Evolutionary conservation across 2,797 vertebrate species (phyloP).

Genomic region (Rhyacichthys aspro): DNA sequence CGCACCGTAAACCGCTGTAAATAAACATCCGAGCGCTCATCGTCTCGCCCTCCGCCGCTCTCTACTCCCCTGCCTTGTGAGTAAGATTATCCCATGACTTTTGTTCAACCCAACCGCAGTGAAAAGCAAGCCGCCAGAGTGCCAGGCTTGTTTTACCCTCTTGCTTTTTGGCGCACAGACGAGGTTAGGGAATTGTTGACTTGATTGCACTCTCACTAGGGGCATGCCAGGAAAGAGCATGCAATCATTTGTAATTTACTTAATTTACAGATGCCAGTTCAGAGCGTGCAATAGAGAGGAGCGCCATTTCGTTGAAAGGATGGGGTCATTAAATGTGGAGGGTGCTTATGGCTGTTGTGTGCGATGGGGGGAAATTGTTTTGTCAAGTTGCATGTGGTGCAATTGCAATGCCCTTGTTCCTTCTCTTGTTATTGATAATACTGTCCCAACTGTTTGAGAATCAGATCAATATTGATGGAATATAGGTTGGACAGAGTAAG

Average conservation of each 20-base stretch:
- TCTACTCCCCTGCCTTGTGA: conserved; percentile 40
- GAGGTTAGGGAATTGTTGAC: conserved; percentile 52
- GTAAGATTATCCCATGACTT: conserved; percentile 45
- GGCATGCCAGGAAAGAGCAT: conserved; percentile 53
- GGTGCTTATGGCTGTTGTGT: conserved; percentile 28
- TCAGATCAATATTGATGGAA: too few species aligned
- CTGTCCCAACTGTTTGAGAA: too few species aligned
- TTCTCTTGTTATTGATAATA: too few species aligned
- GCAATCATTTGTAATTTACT: conserved; percentile 66
- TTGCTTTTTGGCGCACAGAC: conserved; percentile 26
- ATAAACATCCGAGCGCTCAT: conserved; percentile 61
- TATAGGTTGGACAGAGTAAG: too few species aligned
- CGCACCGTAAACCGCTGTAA: conserved; percentile 64
- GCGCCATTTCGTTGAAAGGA: conserved; percentile 42
- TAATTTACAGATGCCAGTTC: conserved; percentile 62
- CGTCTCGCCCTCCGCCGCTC: conserved; percentile 21
- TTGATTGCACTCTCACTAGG: conserved; percentile 55
- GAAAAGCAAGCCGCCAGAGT: conserved; percentile 30
- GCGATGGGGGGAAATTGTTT: conserved; percentile 29
- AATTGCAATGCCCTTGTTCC: conserved; percentile 20
- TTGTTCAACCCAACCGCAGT: conserved; percentile 17
- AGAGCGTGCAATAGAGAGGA: conserved; percentile 27
- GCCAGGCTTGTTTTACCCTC: conserved; percentile 22
- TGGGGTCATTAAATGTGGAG: conserved; percentile 57
- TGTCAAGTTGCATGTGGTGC: conserved; percentile 34